Evolutionary conservation across 2,888 invertebrate species (phyloP).

Genomic region (Chymomyza fuscimana): DNA sequence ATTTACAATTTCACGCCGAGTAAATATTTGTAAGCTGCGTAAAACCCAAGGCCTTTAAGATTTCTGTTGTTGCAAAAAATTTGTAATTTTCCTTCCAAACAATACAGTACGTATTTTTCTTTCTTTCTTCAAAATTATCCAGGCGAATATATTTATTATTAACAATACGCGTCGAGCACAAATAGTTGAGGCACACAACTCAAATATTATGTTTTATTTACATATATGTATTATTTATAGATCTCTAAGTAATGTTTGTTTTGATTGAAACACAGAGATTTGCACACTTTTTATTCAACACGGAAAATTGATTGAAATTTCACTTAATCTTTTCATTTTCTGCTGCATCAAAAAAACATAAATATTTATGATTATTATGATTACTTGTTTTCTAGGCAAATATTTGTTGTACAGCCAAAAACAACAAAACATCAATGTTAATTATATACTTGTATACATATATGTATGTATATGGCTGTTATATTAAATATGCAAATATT

Average conservation of each 20-base stretch:
- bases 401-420: neutral
- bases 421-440: neutral
- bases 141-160: neutral
- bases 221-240: neutral
- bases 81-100: neutral
- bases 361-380: neutral
- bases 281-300: neutral
- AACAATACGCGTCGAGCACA: neutral
- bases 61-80: neutral
- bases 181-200: neutral
- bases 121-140: conserved; percentile 19
- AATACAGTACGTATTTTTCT: conserved; percentile 12
- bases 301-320: neutral
- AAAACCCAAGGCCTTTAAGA: neutral
- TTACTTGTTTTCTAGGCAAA: conserved; percentile 30
- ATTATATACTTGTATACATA: neutral
- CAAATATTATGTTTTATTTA: neutral
- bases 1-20: neutral
- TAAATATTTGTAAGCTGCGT: neutral
- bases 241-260: neutral
- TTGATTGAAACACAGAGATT: neutral
- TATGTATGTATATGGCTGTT: neutral
- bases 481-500: conserved; percentile 28
- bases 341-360: neutral
- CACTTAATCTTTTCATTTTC: conserved; percentile 1